These are phyloP conservation scores for Thermophis baileyi DNA, from an alignment of 2,113 vertebrate species.

Conservation along the genomic window DNA sequence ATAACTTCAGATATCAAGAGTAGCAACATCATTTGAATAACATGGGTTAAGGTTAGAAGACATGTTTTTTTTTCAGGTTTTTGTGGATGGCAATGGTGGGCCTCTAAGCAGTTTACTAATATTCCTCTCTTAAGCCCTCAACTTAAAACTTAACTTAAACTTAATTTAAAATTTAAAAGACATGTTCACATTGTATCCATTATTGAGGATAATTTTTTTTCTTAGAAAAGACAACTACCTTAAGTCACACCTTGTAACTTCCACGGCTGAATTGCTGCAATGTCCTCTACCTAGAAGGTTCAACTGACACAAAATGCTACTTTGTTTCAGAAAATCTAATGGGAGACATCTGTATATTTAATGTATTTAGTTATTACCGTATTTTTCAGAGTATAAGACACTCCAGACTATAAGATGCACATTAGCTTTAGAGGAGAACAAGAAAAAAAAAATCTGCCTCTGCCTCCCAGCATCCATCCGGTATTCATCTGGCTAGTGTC, in stretches of 20 bases:
- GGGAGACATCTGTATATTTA: background rate
- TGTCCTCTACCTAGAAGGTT: background rate
- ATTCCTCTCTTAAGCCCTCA: background rate
- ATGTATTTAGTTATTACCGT: background rate
- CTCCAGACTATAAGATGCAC: too few relatives aligned
- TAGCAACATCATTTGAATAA: background rate
- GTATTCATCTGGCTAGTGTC: too few relatives aligned
- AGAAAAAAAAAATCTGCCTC: too few relatives aligned
- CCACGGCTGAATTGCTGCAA: background rate
- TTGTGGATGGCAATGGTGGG: background rate
- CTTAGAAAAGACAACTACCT: background rate
- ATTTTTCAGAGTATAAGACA: too few relatives aligned
- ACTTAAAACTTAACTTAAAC: too few relatives aligned
- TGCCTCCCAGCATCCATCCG: too few relatives aligned
- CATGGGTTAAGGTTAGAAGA: background rate
- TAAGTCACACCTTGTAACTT: background rate
- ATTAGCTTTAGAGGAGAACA: too few relatives aligned
- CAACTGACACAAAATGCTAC: background rate
- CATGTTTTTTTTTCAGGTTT: background rate
- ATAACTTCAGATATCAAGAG: background rate
- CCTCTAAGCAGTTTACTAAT: background rate
- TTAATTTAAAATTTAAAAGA: background rate
- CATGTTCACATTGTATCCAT: background rate
- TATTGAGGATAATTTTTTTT: background rate
- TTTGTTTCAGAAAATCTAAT: background rate